These are phyloP conservation scores for Sylvilagus bachmani DNA, from an alignment of 2,113 vertebrate species.

Conservation along the genomic window DNA sequence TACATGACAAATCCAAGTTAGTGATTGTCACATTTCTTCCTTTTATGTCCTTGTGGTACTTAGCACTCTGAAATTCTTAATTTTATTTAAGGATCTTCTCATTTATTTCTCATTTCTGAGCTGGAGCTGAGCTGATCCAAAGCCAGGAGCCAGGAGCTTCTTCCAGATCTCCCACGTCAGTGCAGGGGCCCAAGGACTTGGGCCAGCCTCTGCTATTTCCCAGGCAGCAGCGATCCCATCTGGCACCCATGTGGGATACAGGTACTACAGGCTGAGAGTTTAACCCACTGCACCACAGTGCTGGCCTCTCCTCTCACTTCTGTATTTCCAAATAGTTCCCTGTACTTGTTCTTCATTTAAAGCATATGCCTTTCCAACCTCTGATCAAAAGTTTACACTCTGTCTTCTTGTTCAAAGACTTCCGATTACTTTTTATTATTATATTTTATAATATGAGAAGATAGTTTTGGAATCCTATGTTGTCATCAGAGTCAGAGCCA, in stretches of 20 bases:
- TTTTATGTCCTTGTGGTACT: neutral
- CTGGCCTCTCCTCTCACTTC: no score
- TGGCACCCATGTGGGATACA: no score
- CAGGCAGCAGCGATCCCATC: no score
- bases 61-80: neutral
- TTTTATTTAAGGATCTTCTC: neutral
- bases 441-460: neutral
- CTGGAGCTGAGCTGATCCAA: no score
- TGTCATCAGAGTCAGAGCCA: neutral
- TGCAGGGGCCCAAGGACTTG: no score
- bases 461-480: neutral
- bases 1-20: neutral
- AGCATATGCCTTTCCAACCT: neutral
- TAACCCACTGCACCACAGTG: no score
- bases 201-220: no score
- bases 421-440: neutral
- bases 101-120: neutral
- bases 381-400: neutral
- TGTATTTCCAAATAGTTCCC: neutral
- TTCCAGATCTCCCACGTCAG: no score
- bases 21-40: neutral
- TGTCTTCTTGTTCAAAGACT: neutral
- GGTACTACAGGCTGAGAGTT: no score
- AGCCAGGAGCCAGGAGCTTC: no score
- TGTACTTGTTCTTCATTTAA: neutral